Conservation (phyloP, 2,113 vertebrate species). For the Onychostoma macrolepis region DNA sequence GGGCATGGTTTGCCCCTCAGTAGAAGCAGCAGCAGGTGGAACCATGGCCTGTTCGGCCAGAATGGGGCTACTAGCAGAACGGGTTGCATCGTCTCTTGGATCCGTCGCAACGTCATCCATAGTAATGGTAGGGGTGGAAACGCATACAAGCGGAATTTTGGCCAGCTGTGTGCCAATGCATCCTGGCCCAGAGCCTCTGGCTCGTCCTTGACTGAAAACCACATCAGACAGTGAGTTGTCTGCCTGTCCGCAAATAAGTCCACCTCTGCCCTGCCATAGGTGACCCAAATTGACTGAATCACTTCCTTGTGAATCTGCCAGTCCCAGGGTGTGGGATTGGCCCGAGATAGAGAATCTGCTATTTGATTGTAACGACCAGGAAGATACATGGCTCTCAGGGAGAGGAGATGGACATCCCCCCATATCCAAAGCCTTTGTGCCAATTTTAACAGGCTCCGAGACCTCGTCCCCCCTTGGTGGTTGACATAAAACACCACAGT, state of each 20-base stretch:
- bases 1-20: too few relatives aligned
- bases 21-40: background rate
- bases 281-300: background rate
- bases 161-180: background rate
- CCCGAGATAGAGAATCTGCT: background rate
- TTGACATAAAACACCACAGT: background rate
- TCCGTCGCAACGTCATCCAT: background rate
- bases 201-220: background rate
- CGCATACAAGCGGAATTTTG: background rate
- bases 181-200: background rate
- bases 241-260: background rate
- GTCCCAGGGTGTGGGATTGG: background rate
- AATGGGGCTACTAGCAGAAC: background rate
- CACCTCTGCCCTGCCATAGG: background rate
- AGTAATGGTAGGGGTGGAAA: background rate
- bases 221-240: background rate
- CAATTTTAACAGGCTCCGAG: background rate
- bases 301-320: background rate
- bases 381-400: background rate
- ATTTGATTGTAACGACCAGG: background rate
- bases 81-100: background rate
- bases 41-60: background rate
- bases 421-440: background rate
- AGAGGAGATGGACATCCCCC: background rate
- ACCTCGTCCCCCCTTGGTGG: background rate